Conservation (phyloP, 1,140 invertebrate genomes). For the Oryctes rhinoceros region DNA sequence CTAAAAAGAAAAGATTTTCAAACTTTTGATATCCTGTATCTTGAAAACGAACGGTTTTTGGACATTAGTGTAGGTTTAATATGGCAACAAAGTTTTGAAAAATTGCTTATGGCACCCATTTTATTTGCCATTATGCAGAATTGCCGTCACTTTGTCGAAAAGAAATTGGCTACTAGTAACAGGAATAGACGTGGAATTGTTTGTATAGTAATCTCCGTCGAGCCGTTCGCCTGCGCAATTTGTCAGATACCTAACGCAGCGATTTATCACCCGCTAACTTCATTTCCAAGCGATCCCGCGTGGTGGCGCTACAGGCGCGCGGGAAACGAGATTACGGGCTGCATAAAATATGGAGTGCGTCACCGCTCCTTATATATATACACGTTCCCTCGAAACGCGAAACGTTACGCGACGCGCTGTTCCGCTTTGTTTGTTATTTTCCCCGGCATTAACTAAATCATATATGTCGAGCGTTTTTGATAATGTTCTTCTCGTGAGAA, state of each 20-base stretch:
- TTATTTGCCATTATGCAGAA: too few species aligned
- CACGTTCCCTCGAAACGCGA: slow-evolving; percentile 1
- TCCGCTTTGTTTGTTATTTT: slow-evolving; percentile 15
- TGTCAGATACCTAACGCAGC: background rate
- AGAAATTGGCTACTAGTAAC: too few species aligned
- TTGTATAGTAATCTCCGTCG: too few species aligned
- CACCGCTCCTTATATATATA: background rate
- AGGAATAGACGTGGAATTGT: too few species aligned
- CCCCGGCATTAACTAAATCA: slow-evolving; percentile 25
- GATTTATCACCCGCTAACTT: slow-evolving; percentile 1
- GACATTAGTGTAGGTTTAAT: too few species aligned
- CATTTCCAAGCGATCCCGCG: background rate
- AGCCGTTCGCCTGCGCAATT: background rate
- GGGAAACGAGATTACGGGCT: background rate
- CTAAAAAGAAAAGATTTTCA: too few species aligned
- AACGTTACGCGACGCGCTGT: background rate
- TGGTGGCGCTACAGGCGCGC: background rate
- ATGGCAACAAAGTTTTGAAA: too few species aligned
- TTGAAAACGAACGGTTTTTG: too few species aligned
- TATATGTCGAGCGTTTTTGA: slow-evolving; percentile 13
- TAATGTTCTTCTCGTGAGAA: background rate
- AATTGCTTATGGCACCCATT: too few species aligned
- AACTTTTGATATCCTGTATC: too few species aligned
- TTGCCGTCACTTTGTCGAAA: too few species aligned
- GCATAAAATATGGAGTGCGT: slow-evolving; percentile 7